These are phyloP conservation scores for Haemorhous mexicanus DNA, from an alignment of 2,113 vertebrate species.

Conservation along the genomic window DNA sequence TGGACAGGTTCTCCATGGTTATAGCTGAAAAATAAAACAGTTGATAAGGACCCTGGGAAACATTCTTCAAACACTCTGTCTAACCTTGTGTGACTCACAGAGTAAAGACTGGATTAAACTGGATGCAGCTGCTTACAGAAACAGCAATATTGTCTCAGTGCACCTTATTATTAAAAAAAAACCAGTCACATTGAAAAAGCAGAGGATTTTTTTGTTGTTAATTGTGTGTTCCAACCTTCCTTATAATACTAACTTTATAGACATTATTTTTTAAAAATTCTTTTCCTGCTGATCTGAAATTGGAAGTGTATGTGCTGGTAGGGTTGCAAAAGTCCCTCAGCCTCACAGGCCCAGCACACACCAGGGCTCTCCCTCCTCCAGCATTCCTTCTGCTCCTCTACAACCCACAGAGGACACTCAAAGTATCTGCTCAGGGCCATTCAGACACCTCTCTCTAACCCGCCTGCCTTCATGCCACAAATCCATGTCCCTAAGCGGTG, in stretches of 20 bases:
- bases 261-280: background rate
- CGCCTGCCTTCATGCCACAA: fast-evolving
- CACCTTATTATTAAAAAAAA: background rate
- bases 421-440: no score
- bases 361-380: background rate
- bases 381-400: background rate
- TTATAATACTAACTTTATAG: background rate
- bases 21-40: constrained; percentile 36
- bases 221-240: background rate
- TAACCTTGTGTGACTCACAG: background rate
- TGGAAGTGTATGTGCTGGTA: background rate
- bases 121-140: background rate
- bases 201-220: fast-evolving
- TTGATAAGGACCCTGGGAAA: background rate
- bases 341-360: background rate
- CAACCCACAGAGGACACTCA: background rate
- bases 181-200: background rate
- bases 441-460: background rate
- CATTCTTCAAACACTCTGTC: background rate
- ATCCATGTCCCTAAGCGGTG: fast-evolving
- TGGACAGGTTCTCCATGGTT: constrained; percentile 67
- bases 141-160: background rate
- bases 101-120: background rate
- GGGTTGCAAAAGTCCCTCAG: background rate
- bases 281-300: background rate